Evolutionary conservation across 2,797 vertebrate species (phyloP), one percentile per base, ranked within the genome.

Genomic region (Alectoris magna): DNA sequence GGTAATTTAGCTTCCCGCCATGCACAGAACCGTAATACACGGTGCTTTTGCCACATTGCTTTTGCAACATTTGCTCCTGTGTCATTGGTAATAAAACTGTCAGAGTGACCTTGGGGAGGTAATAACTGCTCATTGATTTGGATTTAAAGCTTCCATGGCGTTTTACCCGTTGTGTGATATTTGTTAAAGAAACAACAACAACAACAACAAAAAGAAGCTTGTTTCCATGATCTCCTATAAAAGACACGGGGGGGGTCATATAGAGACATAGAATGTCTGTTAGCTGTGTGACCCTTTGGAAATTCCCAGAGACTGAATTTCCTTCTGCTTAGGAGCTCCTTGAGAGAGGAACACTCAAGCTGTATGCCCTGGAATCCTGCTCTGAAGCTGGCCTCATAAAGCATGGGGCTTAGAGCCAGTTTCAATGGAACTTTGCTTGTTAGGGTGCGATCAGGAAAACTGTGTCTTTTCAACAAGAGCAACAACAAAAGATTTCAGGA

Each of bases 1-100:
- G 89, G 82, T 90, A 91, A 91, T 95, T 88, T 69, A 94, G 59
- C 64, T 89, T 95, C 84, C 84, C 70, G 73, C 46, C 46, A 86
- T 68, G 66, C 38, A 62, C 41, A 55, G 90, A 82, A 66, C 34
- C 41, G 21, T 93, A 58, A 72, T 34, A 71, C 3, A 3, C 49
- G 62, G 26, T 80, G 63, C 46, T 87, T 96, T 71, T 80, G 69
- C 88, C 72, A 87, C 87, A 46, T 69, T 81, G 93, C 83, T 92
- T 92, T 88, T 81, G 76, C 85, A 64, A 63, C 71, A 84, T 92
- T 74, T 86, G 27, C 38, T 91, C 48, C 70, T 66, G 15, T 92
- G 84, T 86, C 70, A 60, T 44, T 78, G 88, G 79, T 75, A 94
- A 91, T 84, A 86, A 90, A 94, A 94, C 55, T 83, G 44, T 79